A percentile compares a stretch with the other conserved stretches of the same genome.
These are phyloP conservation scores for Progne subis DNA, from an alignment of 2,113 vertebrate genomes.

Conservation along the genomic window DNA sequence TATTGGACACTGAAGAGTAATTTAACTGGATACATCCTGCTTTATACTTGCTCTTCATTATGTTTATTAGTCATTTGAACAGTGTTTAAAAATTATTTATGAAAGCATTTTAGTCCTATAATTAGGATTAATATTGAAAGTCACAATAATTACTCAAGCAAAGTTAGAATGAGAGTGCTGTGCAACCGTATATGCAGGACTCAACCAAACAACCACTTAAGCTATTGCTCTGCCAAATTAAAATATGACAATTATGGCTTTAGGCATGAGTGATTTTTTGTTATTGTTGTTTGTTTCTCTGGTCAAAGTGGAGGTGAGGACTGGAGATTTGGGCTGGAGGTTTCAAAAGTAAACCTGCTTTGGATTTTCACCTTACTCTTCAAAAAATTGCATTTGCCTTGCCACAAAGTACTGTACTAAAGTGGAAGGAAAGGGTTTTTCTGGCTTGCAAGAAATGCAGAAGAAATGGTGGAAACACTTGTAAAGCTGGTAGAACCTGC, in stretches of 20 bases:
- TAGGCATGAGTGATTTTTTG: neutral
- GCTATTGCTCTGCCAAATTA: neutral
- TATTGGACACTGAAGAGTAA: constrained; percentile 28
- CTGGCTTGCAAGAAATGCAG: neutral
- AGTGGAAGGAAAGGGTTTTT: neutral
- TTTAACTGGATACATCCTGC: neutral
- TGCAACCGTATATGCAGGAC: neutral
- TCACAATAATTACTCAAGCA: neutral
- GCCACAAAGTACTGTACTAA: neutral
- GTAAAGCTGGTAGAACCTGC: neutral
- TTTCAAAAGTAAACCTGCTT: neutral
- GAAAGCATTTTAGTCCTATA: constrained; percentile 24
- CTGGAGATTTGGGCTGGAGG: neutral
- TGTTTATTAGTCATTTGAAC: neutral
- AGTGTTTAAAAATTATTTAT: constrained; percentile 35
- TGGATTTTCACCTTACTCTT: neutral
- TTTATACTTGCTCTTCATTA: constrained; percentile 17
- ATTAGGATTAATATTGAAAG: constrained; percentile 41
- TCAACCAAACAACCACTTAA: neutral
- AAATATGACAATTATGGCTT: neutral
- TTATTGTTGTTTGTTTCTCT: neutral
- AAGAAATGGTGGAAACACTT: neutral
- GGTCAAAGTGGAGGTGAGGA: neutral
- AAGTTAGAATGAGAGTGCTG: neutral
- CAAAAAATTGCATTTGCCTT: neutral